phyloP scores from a whole-genome alignment of 1,140 invertebrate species.

The Formica selysi region DNA sequence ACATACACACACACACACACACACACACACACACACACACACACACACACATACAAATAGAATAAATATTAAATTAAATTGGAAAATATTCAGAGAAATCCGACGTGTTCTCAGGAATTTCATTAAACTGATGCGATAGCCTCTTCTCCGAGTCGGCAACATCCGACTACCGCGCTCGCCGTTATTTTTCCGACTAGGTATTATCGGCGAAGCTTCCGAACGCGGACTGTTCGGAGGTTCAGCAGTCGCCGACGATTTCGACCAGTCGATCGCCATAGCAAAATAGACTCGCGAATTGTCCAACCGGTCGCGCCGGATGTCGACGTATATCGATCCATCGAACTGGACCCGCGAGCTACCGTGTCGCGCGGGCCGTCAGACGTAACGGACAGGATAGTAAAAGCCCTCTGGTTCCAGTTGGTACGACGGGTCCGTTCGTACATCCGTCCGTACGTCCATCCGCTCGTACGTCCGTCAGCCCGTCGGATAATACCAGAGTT shows the following conservation, averaged over 20 bases:
- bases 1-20: background rate
- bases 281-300: conserved; percentile 58
- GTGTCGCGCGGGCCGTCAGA: conserved; percentile 74
- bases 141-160: conserved; percentile 1
- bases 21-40: background rate
- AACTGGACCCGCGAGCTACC: conserved; percentile 68
- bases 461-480: conserved; percentile 73
- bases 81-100: conserved; percentile 6
- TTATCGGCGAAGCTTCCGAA: background rate
- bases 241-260: conserved; percentile 19
- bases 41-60: background rate
- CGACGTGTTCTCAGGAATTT: background rate
- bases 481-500: conserved; percentile 80
- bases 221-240: background rate
- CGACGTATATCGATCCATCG: conserved; percentile 78
- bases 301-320: conserved; percentile 65
- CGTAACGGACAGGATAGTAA: conserved; percentile 78
- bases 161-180: conserved; percentile 9
- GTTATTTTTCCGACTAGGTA: conserved; percentile 43
- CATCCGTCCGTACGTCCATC: conserved; percentile 75
- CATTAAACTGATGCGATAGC: conserved; percentile 19
- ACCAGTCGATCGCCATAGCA: background rate
- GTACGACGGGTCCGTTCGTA: conserved; percentile 71
- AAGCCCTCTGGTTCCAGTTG: conserved; percentile 76
- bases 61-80: background rate